These are phyloP conservation scores for Agriopis leucophaearia DNA, from an alignment of 2,888 invertebrate species.

Conservation along the genomic window DNA sequence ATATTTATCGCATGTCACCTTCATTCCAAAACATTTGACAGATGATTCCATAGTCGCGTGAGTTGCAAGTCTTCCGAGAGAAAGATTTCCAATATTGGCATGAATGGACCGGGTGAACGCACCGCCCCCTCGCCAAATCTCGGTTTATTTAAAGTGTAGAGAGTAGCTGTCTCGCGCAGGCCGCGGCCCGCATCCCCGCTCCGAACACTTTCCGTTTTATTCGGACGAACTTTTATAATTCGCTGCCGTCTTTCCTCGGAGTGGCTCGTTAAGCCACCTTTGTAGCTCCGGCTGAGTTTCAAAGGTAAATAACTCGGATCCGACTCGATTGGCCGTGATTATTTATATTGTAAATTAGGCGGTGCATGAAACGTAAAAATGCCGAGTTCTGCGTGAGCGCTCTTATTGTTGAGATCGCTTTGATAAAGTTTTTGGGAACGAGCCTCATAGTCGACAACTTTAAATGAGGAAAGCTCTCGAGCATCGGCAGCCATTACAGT, in stretches of 20 bases:
- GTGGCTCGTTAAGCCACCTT: constrained; percentile 72
- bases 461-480: constrained; percentile 29
- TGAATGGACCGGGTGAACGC: constrained; percentile 46
- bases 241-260: constrained; percentile 54
- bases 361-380: constrained; percentile 47
- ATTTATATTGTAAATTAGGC: constrained; percentile 72
- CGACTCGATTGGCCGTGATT: constrained; percentile 67
- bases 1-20: background rate
- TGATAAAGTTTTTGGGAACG: constrained; percentile 41
- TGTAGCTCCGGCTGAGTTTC: constrained; percentile 62
- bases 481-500: constrained; percentile 15
- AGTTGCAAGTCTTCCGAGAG: constrained; percentile 6
- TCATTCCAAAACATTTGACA: background rate
- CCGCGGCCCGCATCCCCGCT: constrained; percentile 53
- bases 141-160: constrained; percentile 56
- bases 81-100: constrained; percentile 28
- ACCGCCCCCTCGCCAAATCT: constrained; percentile 51
- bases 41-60: background rate
- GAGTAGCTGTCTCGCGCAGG: constrained; percentile 47
- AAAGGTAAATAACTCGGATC: constrained; percentile 68
- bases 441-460: constrained; percentile 37
- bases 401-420: constrained; percentile 34
- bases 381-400: constrained; percentile 38
- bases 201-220: constrained; percentile 59
- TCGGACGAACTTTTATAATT: constrained; percentile 62